Percentiles rank a stretch among this genome's conserved stretches.
phyloP scores from a whole-genome alignment of 1,140 invertebrate genomes.

The Diorhabda sublineata region DNA sequence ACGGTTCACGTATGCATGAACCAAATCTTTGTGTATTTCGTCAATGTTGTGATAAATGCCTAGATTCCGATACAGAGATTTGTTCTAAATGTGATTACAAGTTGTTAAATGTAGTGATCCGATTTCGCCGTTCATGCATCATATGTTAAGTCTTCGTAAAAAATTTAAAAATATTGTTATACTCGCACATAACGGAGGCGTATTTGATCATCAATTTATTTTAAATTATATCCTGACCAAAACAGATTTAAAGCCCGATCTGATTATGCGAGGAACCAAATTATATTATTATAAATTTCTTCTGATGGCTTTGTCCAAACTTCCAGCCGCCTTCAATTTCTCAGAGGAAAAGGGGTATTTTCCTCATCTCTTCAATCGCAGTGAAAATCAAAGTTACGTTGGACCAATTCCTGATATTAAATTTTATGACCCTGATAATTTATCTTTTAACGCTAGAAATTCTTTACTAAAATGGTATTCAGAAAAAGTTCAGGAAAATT shows the following conservation, averaged over 20 bases:
- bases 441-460: not conserved
- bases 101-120: not conserved
- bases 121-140: not conserved
- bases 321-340: conserved; percentile 25
- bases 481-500: conserved; percentile 19
- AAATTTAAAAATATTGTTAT: not conserved
- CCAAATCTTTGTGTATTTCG: too few species aligned
- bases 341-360: conserved; percentile 29
- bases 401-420: conserved; percentile 24
- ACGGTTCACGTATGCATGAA: too few species aligned
- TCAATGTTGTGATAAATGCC: not conserved
- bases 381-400: conserved; percentile 27
- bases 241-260: not conserved
- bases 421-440: conserved; percentile 23
- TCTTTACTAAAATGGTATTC: conserved; percentile 8
- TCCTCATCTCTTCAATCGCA: conserved; percentile 32
- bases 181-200: conserved; percentile 2
- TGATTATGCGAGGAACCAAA: not conserved
- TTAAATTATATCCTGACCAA: conserved; percentile 2
- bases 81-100: not conserved
- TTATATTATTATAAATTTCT: too few species aligned
- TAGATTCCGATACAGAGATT: not conserved
- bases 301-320: too few species aligned
- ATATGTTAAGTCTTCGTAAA: not conserved
- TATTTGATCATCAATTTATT: conserved; percentile 10